Base-by-base conservation (phyloP, 2,888 invertebrate species). In the Galeruca laticollis region DNA sequence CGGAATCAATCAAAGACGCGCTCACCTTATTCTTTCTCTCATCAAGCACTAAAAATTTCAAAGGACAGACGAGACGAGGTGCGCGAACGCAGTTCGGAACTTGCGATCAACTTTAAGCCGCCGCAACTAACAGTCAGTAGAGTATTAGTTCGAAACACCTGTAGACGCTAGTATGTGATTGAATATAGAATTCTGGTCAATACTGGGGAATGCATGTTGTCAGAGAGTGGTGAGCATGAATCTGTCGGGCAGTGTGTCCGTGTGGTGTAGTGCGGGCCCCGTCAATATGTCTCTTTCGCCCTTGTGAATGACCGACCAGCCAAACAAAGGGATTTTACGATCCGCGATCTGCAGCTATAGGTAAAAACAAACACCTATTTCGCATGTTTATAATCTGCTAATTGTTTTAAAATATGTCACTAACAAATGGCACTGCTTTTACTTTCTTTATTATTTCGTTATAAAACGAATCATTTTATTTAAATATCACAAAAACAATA, bases 101-200 rank as follows among this genome's bases (percentile, higher is more conserved):
- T 80, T 81, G 82, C 82, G 83, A 82, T 81, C 81, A 80, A 81
- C 83, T 81, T 81, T 81, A 82, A 82, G 79, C 80, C 79, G 82
- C 82, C 82, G 82, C 83, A 81, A 82, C 82, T 82, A 84, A 84
- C 84, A 84, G 83, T 85, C 85, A 86, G 86, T 86, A 85, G 84
- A 85, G 85, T 84, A 85, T 84, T 85, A 86, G 86, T 85, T 83
- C 83, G 85, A 85, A 84, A 83, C 86, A 85, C 85, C 84, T 85
- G 86, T 86, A 86, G 84, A 85, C 85, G 85, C 82, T 85, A 85
- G 84, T 84, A 85, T 84, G 84, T 84, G 84, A 84, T 84, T 84
- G 80, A 83, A 83, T 80, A 79, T 78, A 76, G 78, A 80, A 78
- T 76, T 74, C 75, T 78, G 78, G 73, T 76, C 76, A 77, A 77